phyloP scores from a whole-genome alignment of 2,797 vertebrate species.

The Typhlichthys eigenmanni region DNA sequence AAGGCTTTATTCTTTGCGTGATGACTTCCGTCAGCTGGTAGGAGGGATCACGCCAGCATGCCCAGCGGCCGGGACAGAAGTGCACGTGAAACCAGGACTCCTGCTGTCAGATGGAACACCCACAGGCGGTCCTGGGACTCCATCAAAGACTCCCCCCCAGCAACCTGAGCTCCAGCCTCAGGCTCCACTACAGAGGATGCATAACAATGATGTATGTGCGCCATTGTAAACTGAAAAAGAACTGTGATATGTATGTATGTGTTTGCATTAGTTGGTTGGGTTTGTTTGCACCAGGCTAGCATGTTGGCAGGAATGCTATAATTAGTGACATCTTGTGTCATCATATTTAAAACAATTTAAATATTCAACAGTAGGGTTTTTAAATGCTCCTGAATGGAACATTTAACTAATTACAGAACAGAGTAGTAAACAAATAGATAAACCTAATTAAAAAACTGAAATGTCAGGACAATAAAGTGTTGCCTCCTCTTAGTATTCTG shows the following conservation, averaged over 20 bases:
- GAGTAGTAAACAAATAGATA: background rate
- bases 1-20: background rate
- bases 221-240: background rate
- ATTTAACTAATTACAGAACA: background rate
- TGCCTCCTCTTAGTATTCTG: background rate
- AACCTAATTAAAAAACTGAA: slow-evolving; percentile 16
- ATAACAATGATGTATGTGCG: slow-evolving; percentile 55
- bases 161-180: slow-evolving; percentile 26
- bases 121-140: slow-evolving; percentile 44
- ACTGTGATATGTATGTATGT: background rate
- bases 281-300: background rate
- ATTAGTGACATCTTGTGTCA: too few species aligned
- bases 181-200: slow-evolving; percentile 26
- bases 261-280: background rate
- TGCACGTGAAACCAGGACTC: slow-evolving; percentile 21
- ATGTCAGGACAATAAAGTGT: slow-evolving; percentile 20
- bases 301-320: too few species aligned
- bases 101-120: slow-evolving; percentile 27
- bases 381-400: too few species aligned
- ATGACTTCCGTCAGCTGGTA: slow-evolving; percentile 38
- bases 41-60: slow-evolving; percentile 38
- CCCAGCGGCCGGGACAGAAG: slow-evolving; percentile 25
- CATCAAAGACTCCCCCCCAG: slow-evolving; percentile 25
- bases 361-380: too few species aligned
- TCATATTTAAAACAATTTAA: too few species aligned